phyloP scores from a whole-genome alignment of 2,113 vertebrate genomes.

The Indri indri region DNA sequence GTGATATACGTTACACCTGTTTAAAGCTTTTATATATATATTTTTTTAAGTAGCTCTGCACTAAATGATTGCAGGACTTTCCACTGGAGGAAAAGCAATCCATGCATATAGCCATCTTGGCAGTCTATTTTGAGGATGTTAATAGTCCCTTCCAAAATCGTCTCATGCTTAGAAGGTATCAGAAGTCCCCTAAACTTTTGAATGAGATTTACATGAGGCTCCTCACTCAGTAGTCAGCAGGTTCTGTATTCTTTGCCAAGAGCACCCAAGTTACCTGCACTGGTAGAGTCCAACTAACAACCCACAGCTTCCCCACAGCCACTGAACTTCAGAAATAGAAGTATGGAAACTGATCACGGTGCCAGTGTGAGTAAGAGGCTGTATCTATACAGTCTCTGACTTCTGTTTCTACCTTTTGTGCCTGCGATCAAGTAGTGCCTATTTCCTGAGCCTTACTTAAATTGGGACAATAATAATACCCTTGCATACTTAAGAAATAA shows the following conservation, averaged over 20 bases:
- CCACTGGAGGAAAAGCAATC: not conserved
- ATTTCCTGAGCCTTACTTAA: not conserved
- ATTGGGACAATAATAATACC: not conserved
- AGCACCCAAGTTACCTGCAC: not conserved
- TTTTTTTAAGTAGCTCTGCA: not conserved
- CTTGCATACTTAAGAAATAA: not conserved
- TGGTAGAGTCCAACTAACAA: not conserved
- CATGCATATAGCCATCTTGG: not conserved
- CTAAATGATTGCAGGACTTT: not conserved
- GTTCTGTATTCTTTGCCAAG: not conserved
- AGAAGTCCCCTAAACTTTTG: not conserved
- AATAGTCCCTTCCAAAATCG: not conserved
- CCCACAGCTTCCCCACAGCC: accelerated
- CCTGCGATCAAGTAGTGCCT: not conserved
- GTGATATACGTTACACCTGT: not conserved
- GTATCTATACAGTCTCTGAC: not conserved
- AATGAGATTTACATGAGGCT: not conserved
- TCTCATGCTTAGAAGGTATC: not conserved
- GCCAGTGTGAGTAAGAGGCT: accelerated
- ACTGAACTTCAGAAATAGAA: not conserved
- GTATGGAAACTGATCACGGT: not conserved
- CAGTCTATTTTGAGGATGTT: not conserved
- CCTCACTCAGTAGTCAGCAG: not conserved
- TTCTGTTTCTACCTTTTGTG: not conserved
- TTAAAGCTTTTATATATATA: not conserved